Conservation (phyloP, 2,797 vertebrate genomes). For the Linurgus olivaceus region DNA sequence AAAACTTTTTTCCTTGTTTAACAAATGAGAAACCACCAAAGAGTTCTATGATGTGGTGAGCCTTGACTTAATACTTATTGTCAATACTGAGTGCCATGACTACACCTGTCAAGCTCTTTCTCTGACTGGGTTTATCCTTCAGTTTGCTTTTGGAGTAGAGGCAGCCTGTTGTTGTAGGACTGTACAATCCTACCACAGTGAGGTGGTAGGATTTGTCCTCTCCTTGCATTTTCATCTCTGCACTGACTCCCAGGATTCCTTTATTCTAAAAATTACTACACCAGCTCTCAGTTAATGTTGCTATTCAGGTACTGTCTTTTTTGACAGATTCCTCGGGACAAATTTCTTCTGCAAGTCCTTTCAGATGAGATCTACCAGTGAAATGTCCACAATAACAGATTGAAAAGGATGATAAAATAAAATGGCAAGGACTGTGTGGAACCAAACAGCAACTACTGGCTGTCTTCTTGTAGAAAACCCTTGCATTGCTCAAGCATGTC, state of each 20-base stretch:
- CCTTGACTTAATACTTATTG: neutral
- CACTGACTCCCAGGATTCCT: neutral
- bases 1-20: neutral
- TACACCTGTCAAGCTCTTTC: neutral
- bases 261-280: neutral
- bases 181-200: neutral
- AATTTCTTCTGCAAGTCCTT: neutral
- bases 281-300: neutral
- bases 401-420: neutral
- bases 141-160: neutral
- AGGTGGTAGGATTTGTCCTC: neutral
- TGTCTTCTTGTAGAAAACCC: neutral
- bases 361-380: neutral
- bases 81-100: neutral
- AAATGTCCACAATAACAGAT: neutral
- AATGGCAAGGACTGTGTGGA: neutral
- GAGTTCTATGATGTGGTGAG: neutral
- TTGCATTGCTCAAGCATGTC: neutral
- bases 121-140: neutral
- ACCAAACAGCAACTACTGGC: neutral
- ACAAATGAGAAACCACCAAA: neutral
- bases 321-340: constrained; percentile 10
- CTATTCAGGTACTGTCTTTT: neutral
- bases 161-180: neutral
- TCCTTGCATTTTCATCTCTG: neutral